Base-by-base conservation (phyloP, 2,888 invertebrate genomes). In the Pammene fasciana region DNA sequence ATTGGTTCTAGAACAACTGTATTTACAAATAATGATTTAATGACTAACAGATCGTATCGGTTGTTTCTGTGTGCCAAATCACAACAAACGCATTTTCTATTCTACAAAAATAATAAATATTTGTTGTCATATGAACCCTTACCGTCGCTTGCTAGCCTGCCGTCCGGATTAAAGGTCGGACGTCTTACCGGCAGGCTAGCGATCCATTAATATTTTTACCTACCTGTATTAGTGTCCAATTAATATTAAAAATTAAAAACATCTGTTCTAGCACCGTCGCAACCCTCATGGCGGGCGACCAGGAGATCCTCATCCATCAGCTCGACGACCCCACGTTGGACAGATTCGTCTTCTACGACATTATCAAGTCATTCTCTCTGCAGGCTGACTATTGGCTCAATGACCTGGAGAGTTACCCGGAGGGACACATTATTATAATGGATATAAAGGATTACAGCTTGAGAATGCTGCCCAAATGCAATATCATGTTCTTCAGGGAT, bases 401-500 rank as follows among this genome's bases (percentile, higher is more conserved):
- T 10, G 55, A 71, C 6, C 67, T 80, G 18, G 73, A 75, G 2
- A 72, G 76, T 14, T 75, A 86, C 5, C 84, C 90, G 0, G 81
- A 87, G 16, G 86, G 83, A 0, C 90, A 92, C 50, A 79, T 87
- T n/a, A 72, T 90, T 0, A 75, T 92, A 0, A 8, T 90, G 5
- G 92, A 92, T 52, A 79, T 91, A 46, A 84, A 86, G 48, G 78
- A 82, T 50, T 82, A 81, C 67, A 79, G 85, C 0, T 72, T 92
- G 1, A 84, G 78, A 59, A 77, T 92, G 14, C 68, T 90, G 0
- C 78, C 91, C 0, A 90, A 83, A 79, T 62, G 79, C 46, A 91
- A 92, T 66, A 72, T 92, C 10, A 85, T 90, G 77, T 86, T 77
- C 74, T 83, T 88, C 16, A 88, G 87, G 70, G 88, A 88, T 73